Conservation (phyloP, 2,888 invertebrate species). For the Callimorpha dominula region DNA sequence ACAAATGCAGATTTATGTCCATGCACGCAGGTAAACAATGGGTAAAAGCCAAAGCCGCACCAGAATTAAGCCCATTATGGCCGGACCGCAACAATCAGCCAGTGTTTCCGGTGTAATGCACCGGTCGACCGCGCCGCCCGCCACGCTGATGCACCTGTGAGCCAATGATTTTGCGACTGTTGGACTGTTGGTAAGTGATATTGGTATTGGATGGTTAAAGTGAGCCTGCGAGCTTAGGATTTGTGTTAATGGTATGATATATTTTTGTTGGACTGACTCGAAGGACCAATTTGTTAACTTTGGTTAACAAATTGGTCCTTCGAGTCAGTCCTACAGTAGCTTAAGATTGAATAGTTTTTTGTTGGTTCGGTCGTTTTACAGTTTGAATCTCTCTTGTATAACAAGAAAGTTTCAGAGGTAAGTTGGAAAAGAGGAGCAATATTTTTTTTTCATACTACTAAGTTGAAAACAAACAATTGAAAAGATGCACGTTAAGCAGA, state of each 20-base stretch:
- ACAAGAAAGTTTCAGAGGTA: too few species aligned
- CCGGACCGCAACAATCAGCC: conserved; percentile 75
- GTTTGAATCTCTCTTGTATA: too few species aligned
- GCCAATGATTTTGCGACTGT: conserved; percentile 47
- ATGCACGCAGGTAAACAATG: conserved; percentile 78
- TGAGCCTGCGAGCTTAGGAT: background rate
- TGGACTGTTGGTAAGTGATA: conserved; percentile 39
- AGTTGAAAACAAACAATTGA: too few species aligned
- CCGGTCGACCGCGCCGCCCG: conserved; percentile 48
- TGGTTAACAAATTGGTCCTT: too few species aligned
- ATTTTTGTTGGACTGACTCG: background rate
- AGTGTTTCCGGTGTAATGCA: conserved; percentile 76
- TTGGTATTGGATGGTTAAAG: conserved; percentile 34
- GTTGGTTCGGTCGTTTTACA: too few species aligned
- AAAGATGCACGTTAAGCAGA: too few species aligned
- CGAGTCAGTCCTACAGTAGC: too few species aligned
- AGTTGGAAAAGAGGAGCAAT: too few species aligned
- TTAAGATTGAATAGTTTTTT: too few species aligned
- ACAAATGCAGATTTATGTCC: conserved; percentile 50
- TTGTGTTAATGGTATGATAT: background rate
- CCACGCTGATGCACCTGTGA: conserved; percentile 26
- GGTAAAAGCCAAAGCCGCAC: conserved; percentile 84
- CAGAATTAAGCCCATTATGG: conserved; percentile 84
- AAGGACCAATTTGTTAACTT: background rate
- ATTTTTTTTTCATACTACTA: too few species aligned